Base-by-base conservation (phyloP, 2,797 vertebrate species). In the Aplochiton taeniatus region DNA sequence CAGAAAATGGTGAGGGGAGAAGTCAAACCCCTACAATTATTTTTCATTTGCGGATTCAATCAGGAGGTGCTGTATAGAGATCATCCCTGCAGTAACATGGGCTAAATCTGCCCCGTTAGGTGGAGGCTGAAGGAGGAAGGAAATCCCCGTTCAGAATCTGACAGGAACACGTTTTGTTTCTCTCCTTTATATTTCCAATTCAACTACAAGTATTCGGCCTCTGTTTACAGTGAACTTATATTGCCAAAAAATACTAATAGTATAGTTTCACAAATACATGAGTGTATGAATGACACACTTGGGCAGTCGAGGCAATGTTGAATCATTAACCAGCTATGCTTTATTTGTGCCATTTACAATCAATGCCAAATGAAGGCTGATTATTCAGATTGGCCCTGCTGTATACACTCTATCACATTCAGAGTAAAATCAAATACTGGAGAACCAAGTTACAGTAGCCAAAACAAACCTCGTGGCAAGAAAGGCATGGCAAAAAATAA, bases 61-160 rank as follows among this genome's bases (percentile, higher is more conserved):
- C 55, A 64, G 46, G 47, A 19, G 44, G 50, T 44, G 5, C 43
- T 46, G 13, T 17, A 11, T 11, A 41, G 2, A 17, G 43, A 42
- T 43, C 18, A 18, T 41, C 47, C 54, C 54, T 57, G 16, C n/a
- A 44, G 53, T 44, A 53, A 51, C 46, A 57, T n/a, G 67, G 53
- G 52, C 31, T 17, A 50, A 16, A 60, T 57, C 43, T 20, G 3
- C 13, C 51, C 17, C 42, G 7, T 4, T 67, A 52, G 8, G 44
- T 43, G 13, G 9, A 1, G 48, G 60, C 12, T 42, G 41, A 43
- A 31, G 31, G 55, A 9, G 10, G 20, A 61, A n/a, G 9, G 42
- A 20, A 61, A 1, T 19, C 1, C 14, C 59, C 16, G 31, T 43
- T 9, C 48, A 42, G 47, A 9, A 61, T 19, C 45, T 8, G 8